Evolutionary conservation across 2,797 vertebrate genomes (phyloP), one percentile per base, ranked within the genome.

Genomic region (Odontamblyopus rebecca): DNA sequence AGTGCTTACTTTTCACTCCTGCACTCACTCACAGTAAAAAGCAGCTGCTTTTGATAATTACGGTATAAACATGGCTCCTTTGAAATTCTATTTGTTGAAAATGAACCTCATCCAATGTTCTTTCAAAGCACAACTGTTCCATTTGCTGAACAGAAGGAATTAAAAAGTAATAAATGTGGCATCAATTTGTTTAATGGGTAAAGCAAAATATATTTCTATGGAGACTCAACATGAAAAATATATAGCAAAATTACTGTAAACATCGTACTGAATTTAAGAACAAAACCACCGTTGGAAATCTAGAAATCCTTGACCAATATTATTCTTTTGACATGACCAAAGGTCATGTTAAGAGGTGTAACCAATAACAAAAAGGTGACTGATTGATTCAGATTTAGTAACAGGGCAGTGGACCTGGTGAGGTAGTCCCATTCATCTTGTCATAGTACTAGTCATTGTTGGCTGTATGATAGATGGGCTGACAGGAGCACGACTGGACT

Each of bases 401-500:
- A 70, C 48, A 72, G 51, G 62, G 59, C 67, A 82, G 65, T 67
- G 71, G 67, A 74, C 67, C 64, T 2, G 26, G 29, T 60, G 79
- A 30, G 80, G 80, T 62, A 50, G 51, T 44, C 19, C 65, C 83
- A 86, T 93, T 91, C 68, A 82, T 92, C 91, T 91, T 90, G 85
- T 90, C 82, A 74, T 68, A 61, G 80, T 81, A 78, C 77, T 85
- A 82, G 83, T 89, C 83, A 89, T 87, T 71, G 57, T 67, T 76
- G 83, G 82, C 82, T 81, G 70, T 74, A 76, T 93, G 90, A 93
- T 89, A 70, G 86, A 93, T 91, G 88, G 81, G 59, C 71, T 89
- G 89, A 87, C 87, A 82, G 72, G 84, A 72, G 73, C 83, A 83
- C 88, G 83, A 85, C 88, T 84, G 80, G 85, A 88, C 82, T 67